Evolutionary conservation across 1,140 invertebrate genomes (phyloP).

Genomic region (Brachionus plicatilis): DNA sequence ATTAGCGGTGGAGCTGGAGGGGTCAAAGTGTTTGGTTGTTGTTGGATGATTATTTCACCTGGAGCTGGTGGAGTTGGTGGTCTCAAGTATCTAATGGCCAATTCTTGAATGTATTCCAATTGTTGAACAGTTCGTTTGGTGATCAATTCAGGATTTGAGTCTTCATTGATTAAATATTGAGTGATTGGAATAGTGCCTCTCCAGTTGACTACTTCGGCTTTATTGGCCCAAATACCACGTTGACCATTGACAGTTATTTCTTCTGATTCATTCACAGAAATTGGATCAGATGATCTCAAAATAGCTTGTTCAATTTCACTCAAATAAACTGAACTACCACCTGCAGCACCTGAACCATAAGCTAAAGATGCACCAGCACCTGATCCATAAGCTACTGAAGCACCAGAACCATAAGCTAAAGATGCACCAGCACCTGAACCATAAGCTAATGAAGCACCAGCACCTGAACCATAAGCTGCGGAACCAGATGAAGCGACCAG

Average conservation of each 20-base stretch:
- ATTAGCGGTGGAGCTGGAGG: slow-evolving; percentile 39
- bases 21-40: background rate
- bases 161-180: slow-evolving; percentile 35
- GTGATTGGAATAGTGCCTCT: slow-evolving; percentile 23
- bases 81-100: slow-evolving; percentile 37
- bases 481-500: background rate
- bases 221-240: slow-evolving; percentile 35
- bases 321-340: background rate
- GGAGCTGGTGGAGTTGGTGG: slow-evolving; percentile 40
- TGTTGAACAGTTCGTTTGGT: background rate
- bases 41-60: slow-evolving; percentile 38
- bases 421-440: background rate
- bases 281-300: slow-evolving; percentile 30
- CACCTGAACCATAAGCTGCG: too few species aligned
- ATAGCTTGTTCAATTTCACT: slow-evolving; percentile 13
- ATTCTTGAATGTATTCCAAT: slow-evolving; percentile 33
- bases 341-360: background rate
- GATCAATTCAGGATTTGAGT: slow-evolving; percentile 32
- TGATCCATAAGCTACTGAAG: too few species aligned
- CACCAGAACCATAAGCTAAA: too few species aligned
- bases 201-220: slow-evolving; percentile 28
- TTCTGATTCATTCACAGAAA: slow-evolving; percentile 13
- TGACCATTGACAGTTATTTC: slow-evolving; percentile 37
- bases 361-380: too few species aligned
- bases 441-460: background rate